These are phyloP conservation scores for Fregetta grallaria DNA, from an alignment of 2,113 vertebrate genomes.

Conservation along the genomic window DNA sequence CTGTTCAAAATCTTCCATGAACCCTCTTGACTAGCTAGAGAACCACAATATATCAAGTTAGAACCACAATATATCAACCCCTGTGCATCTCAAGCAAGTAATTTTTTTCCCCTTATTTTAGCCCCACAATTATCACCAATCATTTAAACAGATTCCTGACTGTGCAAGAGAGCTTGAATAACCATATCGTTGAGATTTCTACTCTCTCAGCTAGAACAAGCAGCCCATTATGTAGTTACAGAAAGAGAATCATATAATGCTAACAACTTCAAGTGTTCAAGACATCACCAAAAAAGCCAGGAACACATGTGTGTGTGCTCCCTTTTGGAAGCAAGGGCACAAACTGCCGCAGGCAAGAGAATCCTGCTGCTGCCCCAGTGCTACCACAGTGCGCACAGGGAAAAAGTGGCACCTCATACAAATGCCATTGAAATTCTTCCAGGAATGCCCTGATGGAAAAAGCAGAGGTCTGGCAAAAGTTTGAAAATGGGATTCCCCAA, in stretches of 20 bases:
- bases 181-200: accelerated
- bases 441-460: background rate
- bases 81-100: background rate
- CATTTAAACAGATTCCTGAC: background rate
- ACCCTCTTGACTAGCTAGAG: background rate
- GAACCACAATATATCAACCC: background rate
- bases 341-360: background rate
- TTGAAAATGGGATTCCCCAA: background rate
- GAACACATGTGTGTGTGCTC: accelerated
- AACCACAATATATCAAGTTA: background rate
- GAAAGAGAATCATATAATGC: background rate
- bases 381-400: accelerated
- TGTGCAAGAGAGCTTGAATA: background rate
- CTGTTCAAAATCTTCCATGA: background rate
- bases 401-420: background rate
- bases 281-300: background rate
- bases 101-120: background rate
- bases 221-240: background rate
- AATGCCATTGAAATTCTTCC: background rate
- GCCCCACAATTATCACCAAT: background rate
- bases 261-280: background rate
- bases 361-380: background rate
- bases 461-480: accelerated
- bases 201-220: background rate
- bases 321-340: background rate